Evolutionary conservation across 2,113 vertebrate species (phyloP), one percentile per base, ranked within the genome.

Genomic region (Dromaius novaehollandiae): DNA sequence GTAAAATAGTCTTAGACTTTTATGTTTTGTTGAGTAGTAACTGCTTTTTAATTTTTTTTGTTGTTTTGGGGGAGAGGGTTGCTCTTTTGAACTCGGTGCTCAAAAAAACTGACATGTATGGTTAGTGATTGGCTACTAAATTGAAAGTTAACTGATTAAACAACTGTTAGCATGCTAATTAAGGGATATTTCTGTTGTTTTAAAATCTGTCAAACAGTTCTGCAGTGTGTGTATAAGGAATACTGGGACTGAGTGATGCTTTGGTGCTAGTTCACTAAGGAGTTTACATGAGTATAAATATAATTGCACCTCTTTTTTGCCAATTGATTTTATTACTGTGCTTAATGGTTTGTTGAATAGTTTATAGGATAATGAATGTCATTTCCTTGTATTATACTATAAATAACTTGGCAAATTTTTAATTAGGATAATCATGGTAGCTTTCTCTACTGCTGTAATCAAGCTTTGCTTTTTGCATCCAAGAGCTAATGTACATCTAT

Each of bases 271-370:
- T 91, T 97, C 63, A 81, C 17, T 21, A 61, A 91, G 76, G 78
- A 81, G 71, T 96, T 98, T 97, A 95, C 88, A 91, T 4, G 82
- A 97, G 93, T 97, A n/a, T 95, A 91, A 88, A 93, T 94, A 40
- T 97, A 98, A 98, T 98, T 98, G 95, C 77, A 90, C 93, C 96
- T 97, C 89, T 97, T 95, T 58, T 97, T 93, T 97, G 94, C 93
- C 95, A 94, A 86, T 96, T 97, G 96, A 97, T 97, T 98, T 98
- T 97, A 98, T 97, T 97, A 86, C 93, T 85, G 51, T 95, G 80
- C 96, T 97, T 98, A 98, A 98, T 98, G 97, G 94, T 76, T 98
- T 98, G 96, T 97, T 97, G 90, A 96, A 97, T 96, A 96, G 91
- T 96, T 98, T 98, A 95, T 88, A 95, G 90, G 90, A 97, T 97